A percentile compares a stretch with the other conserved stretches of the same genome.
Evolutionary conservation across 35 echinoderm and acorn worm species (phyloP).

Genomic region (Lytechinus pictus): DNA sequence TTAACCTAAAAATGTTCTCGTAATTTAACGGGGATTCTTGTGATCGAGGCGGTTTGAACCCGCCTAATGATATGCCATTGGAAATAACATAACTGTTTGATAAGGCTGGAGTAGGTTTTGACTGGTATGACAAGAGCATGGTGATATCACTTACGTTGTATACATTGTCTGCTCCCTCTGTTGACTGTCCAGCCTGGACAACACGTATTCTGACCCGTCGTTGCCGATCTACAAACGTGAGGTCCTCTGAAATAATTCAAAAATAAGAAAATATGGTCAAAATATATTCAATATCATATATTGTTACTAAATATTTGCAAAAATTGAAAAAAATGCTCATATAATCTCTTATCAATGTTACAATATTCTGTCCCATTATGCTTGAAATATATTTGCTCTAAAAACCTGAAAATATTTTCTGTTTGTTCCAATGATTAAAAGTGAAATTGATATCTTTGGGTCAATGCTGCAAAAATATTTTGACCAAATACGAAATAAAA

Average conservation of each 20-base stretch:
- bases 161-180: not conserved
- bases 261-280: not conserved
- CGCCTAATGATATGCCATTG: too few relatives aligned
- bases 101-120: too few relatives aligned
- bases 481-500: not conserved
- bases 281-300: not conserved
- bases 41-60: too few relatives aligned
- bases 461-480: not conserved
- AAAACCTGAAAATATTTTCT: not conserved
- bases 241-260: not conserved
- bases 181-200: conserved; percentile 10
- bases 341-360: not conserved
- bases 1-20: too few relatives aligned
- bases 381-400: not conserved
- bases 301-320: too few relatives aligned
- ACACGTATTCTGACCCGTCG: not conserved
- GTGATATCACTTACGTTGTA: not conserved
- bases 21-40: too few relatives aligned
- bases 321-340: too few relatives aligned
- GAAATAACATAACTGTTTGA: too few relatives aligned
- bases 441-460: not conserved
- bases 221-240: not conserved
- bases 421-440: not conserved
- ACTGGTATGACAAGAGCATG: too few relatives aligned
- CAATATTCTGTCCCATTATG: not conserved